Conservation (phyloP, 2,888 invertebrate genomes). For the Crioceris asparagi region DNA sequence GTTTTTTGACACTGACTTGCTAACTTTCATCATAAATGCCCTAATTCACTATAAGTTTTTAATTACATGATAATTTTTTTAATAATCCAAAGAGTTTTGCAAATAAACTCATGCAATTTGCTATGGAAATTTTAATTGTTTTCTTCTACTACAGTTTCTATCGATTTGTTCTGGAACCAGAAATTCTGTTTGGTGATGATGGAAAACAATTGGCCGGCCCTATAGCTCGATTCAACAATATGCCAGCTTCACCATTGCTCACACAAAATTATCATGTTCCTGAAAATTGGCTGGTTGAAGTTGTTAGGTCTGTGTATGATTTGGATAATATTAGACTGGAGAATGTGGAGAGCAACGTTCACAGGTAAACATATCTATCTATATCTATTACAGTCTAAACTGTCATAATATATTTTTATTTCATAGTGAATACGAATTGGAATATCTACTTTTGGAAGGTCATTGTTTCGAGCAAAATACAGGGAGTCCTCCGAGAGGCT, state of each 20-base stretch:
- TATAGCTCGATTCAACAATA: constrained; percentile 72
- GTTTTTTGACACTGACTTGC: too few relatives aligned
- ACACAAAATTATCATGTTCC: constrained; percentile 86
- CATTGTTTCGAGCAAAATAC: constrained; percentile 90
- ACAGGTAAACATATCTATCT: constrained; percentile 48
- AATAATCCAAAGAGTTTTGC: too few relatives aligned
- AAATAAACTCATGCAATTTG: too few relatives aligned
- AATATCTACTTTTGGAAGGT: constrained; percentile 87
- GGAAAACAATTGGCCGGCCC: constrained; percentile 66
- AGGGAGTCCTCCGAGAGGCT: constrained; percentile 89
- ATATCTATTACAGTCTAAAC: neutral
- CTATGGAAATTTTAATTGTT: too few relatives aligned
- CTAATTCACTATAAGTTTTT: too few relatives aligned
- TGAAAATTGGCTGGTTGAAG: constrained; percentile 93
- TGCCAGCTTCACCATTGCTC: constrained; percentile 85
- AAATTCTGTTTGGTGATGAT: constrained; percentile 65
- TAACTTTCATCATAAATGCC: too few relatives aligned
- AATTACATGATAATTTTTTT: too few relatives aligned
- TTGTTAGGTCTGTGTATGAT: constrained; percentile 86
- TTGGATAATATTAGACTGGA: constrained; percentile 94
- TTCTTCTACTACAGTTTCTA: constrained; percentile 65
- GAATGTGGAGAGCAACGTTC: constrained; percentile 80
- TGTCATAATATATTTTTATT: constrained; percentile 1
- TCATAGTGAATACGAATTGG: constrained; percentile 87
- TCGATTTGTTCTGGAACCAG: constrained; percentile 86